phyloP scores from a whole-genome alignment of 1,140 invertebrate species.

The Drosophila orena region DNA sequence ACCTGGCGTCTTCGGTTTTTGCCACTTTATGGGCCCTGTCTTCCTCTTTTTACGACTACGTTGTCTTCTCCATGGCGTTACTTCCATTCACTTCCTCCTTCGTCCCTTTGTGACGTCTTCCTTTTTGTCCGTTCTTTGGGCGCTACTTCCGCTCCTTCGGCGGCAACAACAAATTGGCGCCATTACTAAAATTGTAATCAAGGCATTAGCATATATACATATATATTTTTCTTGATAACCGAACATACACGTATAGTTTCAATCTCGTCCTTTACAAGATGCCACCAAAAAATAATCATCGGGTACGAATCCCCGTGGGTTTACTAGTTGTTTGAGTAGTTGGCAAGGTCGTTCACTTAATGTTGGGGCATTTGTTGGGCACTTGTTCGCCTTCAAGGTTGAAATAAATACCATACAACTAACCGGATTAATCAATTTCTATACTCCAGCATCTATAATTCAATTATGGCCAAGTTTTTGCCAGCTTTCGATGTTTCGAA shows the following conservation, averaged over 20 bases:
- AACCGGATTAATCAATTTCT: not conserved
- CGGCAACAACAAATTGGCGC: conserved; percentile 71
- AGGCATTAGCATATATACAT: conserved; percentile 47
- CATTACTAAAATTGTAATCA: conserved; percentile 77
- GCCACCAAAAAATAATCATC: conserved; percentile 17
- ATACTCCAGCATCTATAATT: not conserved
- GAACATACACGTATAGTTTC: not conserved
- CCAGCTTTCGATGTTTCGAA: not conserved
- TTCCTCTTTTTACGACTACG: conserved; percentile 19
- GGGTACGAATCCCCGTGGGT: not conserved
- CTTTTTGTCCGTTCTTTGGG: conserved; percentile 21
- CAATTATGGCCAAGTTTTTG: conserved; percentile 2
- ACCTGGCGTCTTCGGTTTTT: conserved; percentile 38
- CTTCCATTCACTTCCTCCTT: conserved; percentile 13
- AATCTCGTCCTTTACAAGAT: not conserved
- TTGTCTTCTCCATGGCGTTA: conserved; percentile 14
- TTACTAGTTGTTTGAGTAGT: conserved; percentile 15
- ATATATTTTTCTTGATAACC: conserved; percentile 3
- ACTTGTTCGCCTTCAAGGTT: not conserved
- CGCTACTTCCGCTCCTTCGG: conserved; percentile 42
- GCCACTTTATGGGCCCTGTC: conserved; percentile 30
- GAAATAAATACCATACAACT: not conserved
- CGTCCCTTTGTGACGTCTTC: conserved; percentile 48
- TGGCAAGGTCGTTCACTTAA: conserved; percentile 33
- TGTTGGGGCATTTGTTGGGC: not conserved